Evolutionary conservation across 2,888 invertebrate genomes (phyloP).

Genomic region (Bellardia pandia): DNA sequence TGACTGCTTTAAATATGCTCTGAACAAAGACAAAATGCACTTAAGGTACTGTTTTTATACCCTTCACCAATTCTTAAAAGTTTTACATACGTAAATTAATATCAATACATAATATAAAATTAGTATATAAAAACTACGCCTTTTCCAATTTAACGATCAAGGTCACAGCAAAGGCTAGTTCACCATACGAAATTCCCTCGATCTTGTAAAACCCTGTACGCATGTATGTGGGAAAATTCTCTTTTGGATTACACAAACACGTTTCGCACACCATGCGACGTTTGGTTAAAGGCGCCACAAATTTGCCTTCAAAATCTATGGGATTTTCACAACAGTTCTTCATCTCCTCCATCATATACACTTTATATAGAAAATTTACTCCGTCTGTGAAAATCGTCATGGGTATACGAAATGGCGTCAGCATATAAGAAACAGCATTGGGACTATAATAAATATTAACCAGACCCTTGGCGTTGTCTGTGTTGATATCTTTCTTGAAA

Average conservation of each 20-base stretch:
- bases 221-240: slow-evolving; percentile 33
- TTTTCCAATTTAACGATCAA: not conserved
- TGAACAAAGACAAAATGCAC: no score
- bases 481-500: slow-evolving; percentile 36
- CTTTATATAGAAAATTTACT: slow-evolving; percentile 21
- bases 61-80: no score
- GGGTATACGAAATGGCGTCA: slow-evolving; percentile 44
- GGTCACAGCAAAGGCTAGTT: not conserved
- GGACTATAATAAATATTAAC: slow-evolving; percentile 35
- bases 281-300: slow-evolving; percentile 31
- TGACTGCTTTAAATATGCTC: no score
- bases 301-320: slow-evolving; percentile 10
- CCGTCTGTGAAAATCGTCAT: not conserved
- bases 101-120: no score
- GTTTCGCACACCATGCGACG: slow-evolving; percentile 12
- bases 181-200: not conserved
- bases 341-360: slow-evolving; percentile 7
- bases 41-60: no score
- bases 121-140: no score
- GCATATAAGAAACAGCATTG: slow-evolving; percentile 17
- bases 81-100: no score
- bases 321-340: slow-evolving; percentile 40
- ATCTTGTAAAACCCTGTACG: slow-evolving; percentile 35
- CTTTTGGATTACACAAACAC: not conserved
- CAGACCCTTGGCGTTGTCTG: not conserved